These are phyloP conservation scores for Seira sanloemensis DNA, from an alignment of 2,888 invertebrate species.

Conservation along the genomic window DNA sequence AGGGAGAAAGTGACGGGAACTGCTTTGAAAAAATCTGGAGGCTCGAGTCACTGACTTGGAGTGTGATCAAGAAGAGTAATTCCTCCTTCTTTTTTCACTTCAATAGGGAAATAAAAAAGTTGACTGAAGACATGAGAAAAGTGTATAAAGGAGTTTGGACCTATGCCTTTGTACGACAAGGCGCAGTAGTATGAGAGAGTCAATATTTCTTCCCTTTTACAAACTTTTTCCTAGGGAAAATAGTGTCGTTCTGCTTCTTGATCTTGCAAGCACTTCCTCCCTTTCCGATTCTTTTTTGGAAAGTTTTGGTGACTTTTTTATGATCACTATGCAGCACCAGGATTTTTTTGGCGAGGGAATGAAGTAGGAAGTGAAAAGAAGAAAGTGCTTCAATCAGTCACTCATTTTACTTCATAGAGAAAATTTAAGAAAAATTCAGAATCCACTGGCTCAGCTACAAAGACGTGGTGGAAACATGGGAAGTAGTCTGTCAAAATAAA, in stretches of 20 bases:
- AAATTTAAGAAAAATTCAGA: slow-evolving; percentile 24
- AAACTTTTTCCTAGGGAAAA: too few relatives aligned
- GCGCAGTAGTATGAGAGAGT: too few relatives aligned
- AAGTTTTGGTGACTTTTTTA: slow-evolving; percentile 15
- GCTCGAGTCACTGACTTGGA: slow-evolving; percentile 31
- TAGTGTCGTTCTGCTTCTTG: slow-evolving; percentile 58
- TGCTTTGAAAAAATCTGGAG: slow-evolving; percentile 36
- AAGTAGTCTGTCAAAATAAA: slow-evolving; percentile 20
- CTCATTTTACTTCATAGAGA: slow-evolving; percentile 37
- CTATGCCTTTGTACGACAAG: too few relatives aligned
- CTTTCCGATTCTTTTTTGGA: slow-evolving; percentile 10
- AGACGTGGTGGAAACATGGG: not conserved
- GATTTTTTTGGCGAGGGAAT: too few relatives aligned
- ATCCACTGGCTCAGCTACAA: not conserved
- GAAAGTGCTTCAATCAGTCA: slow-evolving; percentile 61
- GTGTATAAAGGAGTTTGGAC: too few relatives aligned
- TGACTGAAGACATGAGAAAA: too few relatives aligned
- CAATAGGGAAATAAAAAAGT: too few relatives aligned
- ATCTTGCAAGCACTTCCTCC: slow-evolving; percentile 36
- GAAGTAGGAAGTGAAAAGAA: slow-evolving; percentile 32
- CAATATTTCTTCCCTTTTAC: too few relatives aligned
- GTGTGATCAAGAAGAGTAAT: slow-evolving; percentile 4
- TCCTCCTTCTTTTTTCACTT: slow-evolving; percentile 10
- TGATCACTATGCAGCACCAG: slow-evolving; percentile 20
- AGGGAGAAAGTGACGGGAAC: slow-evolving; percentile 44